These are phyloP conservation scores for Ctenopoma multispine DNA, from an alignment of 2,797 vertebrate species.

Conservation along the genomic window DNA sequence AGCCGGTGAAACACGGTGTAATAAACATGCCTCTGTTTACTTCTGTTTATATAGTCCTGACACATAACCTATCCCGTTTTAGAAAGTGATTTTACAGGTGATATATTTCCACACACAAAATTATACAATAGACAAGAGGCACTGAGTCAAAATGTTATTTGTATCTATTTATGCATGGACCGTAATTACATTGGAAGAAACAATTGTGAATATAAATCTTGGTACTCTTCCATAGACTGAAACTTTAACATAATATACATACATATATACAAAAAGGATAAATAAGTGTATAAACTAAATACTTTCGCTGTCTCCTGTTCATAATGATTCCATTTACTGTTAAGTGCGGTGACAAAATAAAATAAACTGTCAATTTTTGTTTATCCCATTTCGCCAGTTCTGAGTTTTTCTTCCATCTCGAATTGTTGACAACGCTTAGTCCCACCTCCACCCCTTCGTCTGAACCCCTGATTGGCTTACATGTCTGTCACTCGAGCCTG, in stretches of 20 bases:
- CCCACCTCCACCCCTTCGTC: slow-evolving; percentile 40
- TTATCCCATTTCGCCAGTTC: slow-evolving; percentile 42
- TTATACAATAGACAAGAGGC: not conserved
- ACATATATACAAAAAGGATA: not conserved
- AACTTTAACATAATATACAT: not conserved
- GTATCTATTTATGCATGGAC: not conserved
- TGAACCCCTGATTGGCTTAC: slow-evolving; percentile 57
- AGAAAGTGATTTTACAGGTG: not conserved
- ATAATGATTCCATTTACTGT: not conserved
- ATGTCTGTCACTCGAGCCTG: slow-evolving; percentile 26
- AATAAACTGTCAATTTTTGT: not conserved
- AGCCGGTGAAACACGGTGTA: slow-evolving; percentile 3
- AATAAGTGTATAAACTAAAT: not conserved
- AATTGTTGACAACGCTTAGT: slow-evolving; percentile 79
- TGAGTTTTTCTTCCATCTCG: slow-evolving; percentile 51
- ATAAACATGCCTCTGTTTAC: slow-evolving; percentile 66
- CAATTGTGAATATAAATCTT: not conserved
- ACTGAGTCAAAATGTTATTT: not conserved
- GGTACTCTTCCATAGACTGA: not conserved
- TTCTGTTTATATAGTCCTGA: not conserved
- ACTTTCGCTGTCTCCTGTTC: not conserved
- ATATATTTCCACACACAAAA: not conserved
- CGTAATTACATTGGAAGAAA: not conserved
- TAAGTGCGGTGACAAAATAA: not conserved
- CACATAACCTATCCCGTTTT: not conserved